A percentile compares a stretch with the other conserved stretches of the same genome.
phyloP scores from a whole-genome alignment of 2,888 invertebrate genomes.

The Nudaria mundana region DNA sequence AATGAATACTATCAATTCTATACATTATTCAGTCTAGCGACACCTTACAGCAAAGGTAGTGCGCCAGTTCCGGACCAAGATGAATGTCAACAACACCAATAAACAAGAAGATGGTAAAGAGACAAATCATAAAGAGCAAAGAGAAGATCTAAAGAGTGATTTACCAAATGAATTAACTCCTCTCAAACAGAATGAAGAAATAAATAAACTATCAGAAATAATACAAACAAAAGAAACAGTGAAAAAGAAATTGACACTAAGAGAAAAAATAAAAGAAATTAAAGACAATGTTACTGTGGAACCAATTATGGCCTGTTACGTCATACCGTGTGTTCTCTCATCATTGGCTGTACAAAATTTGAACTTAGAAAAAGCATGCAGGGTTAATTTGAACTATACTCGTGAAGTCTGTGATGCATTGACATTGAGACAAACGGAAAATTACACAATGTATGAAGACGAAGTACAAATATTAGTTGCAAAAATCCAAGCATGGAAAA shows the following conservation, averaged over 20 bases:
- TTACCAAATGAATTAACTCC: conserved; percentile 46
- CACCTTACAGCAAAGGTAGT: conserved; percentile 13
- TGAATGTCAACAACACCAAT: conserved; percentile 12
- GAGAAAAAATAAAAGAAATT: conserved; percentile 57
- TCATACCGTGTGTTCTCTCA: conserved; percentile 84
- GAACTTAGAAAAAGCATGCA: conserved; percentile 88
- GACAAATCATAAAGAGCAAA: conserved; percentile 22
- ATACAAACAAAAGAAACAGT: no score
- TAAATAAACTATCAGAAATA: conserved; percentile 17
- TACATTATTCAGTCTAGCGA: conserved; percentile 23
- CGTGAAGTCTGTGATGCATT: conserved; percentile 88
- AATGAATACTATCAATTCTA: conserved; percentile 20
- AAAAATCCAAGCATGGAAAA: conserved; percentile 91
- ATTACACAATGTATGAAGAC: conserved; percentile 78
- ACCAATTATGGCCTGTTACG: conserved; percentile 86
- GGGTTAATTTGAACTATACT: conserved; percentile 88
- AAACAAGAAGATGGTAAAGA: conserved; percentile 17
- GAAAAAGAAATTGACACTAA: conserved; percentile 46
- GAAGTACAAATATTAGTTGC: conserved; percentile 87
- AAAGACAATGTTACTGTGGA: conserved; percentile 85
- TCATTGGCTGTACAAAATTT: conserved; percentile 89
- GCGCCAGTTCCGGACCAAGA: conserved; percentile 10
- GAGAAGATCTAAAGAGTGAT: conserved; percentile 36
- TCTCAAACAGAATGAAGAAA: conserved; percentile 36
- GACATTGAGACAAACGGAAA: conserved; percentile 85